Evolutionary conservation across 2,797 vertebrate genomes (phyloP).

Genomic region (Delichon dasypus): DNA sequence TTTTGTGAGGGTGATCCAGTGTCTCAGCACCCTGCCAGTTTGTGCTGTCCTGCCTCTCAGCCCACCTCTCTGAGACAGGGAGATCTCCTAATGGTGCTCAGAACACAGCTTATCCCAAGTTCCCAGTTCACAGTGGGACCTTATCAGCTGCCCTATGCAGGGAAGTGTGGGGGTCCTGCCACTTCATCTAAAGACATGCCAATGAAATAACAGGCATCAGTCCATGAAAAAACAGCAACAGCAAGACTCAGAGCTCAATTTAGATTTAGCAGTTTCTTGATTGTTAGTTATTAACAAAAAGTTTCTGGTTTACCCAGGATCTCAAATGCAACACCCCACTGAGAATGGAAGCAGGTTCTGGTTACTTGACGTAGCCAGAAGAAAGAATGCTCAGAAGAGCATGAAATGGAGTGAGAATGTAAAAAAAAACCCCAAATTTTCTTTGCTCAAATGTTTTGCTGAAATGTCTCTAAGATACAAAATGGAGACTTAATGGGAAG

Average conservation of each 20-base stretch:
- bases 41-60: no score
- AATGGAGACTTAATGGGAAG: neutral
- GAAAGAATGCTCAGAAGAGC: neutral
- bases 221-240: neutral
- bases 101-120: neutral
- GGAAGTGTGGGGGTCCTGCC: neutral
- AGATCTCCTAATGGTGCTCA: neutral
- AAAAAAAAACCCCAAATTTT: neutral
- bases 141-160: neutral
- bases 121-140: fast-evolving
- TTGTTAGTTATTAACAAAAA: neutral
- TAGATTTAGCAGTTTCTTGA: neutral
- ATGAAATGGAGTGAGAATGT: neutral
- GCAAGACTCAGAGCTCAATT: neutral
- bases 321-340: neutral
- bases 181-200: neutral
- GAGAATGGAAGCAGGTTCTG: neutral
- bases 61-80: neutral
- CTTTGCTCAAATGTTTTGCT: neutral
- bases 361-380: neutral
- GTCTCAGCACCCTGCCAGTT: neutral
- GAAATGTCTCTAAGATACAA: neutral
- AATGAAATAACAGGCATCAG: neutral
- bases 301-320: neutral
- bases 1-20: neutral